Evolutionary conservation across 2,888 invertebrate genomes (phyloP).

Genomic region (Endotricha flammealis): DNA sequence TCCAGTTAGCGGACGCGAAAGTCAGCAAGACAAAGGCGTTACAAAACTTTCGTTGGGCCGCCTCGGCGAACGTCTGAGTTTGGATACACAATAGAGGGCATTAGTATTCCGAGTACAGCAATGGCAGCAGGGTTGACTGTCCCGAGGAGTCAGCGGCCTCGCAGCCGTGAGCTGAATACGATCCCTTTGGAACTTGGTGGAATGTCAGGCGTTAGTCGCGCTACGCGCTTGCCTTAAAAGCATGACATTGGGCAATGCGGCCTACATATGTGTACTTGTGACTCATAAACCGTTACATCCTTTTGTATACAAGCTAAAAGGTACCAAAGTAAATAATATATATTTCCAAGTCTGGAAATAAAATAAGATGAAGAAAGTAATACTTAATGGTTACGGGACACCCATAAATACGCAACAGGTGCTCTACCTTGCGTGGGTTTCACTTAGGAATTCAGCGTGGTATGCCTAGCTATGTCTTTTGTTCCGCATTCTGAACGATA

Average conservation of each 20-base stretch:
- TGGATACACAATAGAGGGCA: constrained; percentile 50
- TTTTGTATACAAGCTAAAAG: constrained; percentile 33
- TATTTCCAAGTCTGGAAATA: constrained; percentile 7
- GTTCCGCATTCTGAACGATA: constrained; percentile 27
- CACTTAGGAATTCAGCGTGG: constrained; percentile 29
- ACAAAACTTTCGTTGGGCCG: constrained; percentile 64
- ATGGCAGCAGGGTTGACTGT: constrained; percentile 56
- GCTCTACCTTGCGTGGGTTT: constrained; percentile 36
- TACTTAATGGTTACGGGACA: constrained; percentile 9
- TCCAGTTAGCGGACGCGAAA: constrained; percentile 62
- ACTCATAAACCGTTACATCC: constrained; percentile 56
- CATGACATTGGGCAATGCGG: constrained; percentile 57
- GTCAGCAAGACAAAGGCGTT: constrained; percentile 63
- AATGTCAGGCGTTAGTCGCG: constrained; percentile 50
- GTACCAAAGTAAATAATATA: constrained; percentile 5
- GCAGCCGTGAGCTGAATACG: constrained; percentile 62
- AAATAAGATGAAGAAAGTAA: constrained; percentile 10
- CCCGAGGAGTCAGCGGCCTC: constrained; percentile 71
- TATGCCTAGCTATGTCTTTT: constrained; percentile 23
- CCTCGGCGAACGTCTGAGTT: constrained; percentile 44
- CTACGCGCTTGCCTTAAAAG: constrained; percentile 46
- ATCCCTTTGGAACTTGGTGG: constrained; percentile 40
- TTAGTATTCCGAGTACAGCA: constrained; percentile 67
- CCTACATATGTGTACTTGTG: constrained; percentile 59
- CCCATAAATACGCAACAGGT: constrained; percentile 38